phyloP scores from a whole-genome alignment of 2,113 vertebrate species.

The Bubo bubo region DNA sequence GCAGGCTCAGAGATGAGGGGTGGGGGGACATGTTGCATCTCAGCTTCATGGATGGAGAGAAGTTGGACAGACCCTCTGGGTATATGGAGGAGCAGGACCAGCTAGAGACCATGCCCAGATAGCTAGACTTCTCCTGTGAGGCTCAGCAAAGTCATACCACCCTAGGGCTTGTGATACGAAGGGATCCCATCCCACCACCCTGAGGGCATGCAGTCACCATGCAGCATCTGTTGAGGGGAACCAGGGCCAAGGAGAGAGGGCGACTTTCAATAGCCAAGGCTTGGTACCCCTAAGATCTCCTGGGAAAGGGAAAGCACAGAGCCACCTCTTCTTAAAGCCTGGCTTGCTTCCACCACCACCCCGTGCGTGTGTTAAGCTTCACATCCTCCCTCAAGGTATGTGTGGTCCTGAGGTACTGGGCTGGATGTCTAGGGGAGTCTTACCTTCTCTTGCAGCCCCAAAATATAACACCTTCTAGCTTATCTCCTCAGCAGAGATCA shows the following conservation, averaged over 20 bases:
- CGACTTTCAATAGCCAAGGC: background rate
- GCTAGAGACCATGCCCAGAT: background rate
- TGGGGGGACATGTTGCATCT: background rate
- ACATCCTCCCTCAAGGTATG: background rate
- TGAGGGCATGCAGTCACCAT: background rate
- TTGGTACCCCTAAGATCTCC: background rate
- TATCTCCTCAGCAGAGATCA: background rate
- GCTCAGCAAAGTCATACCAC: background rate
- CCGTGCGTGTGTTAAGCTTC: rapidly evolving
- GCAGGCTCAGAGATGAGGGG: background rate
- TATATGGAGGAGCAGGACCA: background rate
- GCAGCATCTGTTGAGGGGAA: background rate
- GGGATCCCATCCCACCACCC: background rate
- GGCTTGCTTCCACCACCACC: background rate
- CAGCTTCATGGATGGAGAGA: rapidly evolving
- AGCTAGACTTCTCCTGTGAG: background rate
- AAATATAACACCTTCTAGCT: background rate
- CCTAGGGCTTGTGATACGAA: background rate
- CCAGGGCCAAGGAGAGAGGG: background rate
- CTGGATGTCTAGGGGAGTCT: background rate
- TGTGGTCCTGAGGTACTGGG: background rate
- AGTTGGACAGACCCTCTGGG: background rate
- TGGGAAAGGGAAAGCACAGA: background rate
- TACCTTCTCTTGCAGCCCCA: background rate
- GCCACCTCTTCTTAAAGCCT: background rate